Percentiles rank a stretch among this genome's conserved stretches.
These are phyloP conservation scores for Cerastoderma edule DNA, from an alignment of 2,888 invertebrate species.

Conservation along the genomic window DNA sequence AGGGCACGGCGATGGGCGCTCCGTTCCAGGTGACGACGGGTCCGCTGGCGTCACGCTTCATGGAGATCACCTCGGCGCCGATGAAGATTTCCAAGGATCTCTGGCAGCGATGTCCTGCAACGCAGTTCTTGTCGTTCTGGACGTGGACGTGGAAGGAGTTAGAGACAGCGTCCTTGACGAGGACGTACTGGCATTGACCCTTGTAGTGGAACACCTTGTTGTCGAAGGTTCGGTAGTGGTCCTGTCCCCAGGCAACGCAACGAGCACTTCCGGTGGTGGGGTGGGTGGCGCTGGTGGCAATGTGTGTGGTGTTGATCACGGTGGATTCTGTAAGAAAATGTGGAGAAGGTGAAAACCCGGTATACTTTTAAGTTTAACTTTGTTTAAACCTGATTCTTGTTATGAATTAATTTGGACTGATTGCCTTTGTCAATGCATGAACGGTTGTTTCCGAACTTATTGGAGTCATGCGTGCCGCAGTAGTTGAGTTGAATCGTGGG, in stretches of 20 bases:
- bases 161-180: slow-evolving; percentile 88
- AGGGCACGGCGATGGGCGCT: slow-evolving; percentile 63
- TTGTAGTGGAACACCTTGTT: slow-evolving; percentile 90
- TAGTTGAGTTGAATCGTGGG: no score
- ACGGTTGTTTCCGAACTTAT: no score
- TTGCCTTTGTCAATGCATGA: no score
- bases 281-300: slow-evolving; percentile 34
- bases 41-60: slow-evolving; percentile 61
- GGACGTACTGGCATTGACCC: slow-evolving; percentile 89
- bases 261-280: slow-evolving; percentile 84
- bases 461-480: no score
- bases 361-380: not conserved
- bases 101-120: slow-evolving; percentile 84
- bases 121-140: slow-evolving; percentile 86
- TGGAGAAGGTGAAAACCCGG: not conserved
- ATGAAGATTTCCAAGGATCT: slow-evolving; percentile 88
- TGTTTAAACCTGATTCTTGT: not conserved
- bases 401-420: no score
- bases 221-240: slow-evolving; percentile 94
- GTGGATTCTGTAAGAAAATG: slow-evolving; percentile 40
- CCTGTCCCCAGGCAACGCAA: slow-evolving; percentile 92
- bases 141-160: slow-evolving; percentile 89
- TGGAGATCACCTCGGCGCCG: slow-evolving; percentile 86
- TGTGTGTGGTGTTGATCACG: slow-evolving; percentile 45
- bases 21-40: slow-evolving; percentile 68